Conservation (phyloP, 2,888 invertebrate species). For the Athetis lepigone region DNA sequence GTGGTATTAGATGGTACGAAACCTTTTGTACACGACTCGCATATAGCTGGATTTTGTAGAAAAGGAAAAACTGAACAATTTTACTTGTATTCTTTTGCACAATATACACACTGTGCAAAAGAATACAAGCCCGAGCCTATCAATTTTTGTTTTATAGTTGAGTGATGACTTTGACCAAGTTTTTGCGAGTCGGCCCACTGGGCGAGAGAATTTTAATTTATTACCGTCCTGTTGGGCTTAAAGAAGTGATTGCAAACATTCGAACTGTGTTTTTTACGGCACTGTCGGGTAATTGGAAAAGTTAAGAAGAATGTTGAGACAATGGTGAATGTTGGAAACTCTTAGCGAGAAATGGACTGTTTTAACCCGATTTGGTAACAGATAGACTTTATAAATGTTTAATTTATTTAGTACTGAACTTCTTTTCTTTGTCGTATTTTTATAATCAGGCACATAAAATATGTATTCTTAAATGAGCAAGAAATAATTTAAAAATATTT, state of each 20-base stretch:
- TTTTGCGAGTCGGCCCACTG: constrained; percentile 23
- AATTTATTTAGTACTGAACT: neutral
- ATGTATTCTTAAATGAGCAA: neutral
- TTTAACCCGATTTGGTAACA: constrained; percentile 14
- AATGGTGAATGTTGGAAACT: constrained; percentile 46
- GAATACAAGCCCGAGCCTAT: neutral
- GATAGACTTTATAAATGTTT: constrained; percentile 6
- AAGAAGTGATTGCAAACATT: constrained; percentile 63
- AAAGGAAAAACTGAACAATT: too few species aligned
- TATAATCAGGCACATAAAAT: neutral
- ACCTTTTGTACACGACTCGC: too few species aligned
- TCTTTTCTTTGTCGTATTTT: neutral
- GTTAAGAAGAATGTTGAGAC: constrained; percentile 58
- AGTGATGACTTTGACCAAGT: constrained; percentile 52
- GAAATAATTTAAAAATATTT: neutral
- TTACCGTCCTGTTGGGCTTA: constrained; percentile 60
- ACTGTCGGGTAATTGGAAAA: constrained; percentile 69
- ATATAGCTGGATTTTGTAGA: too few species aligned
- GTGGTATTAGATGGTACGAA: too few species aligned
- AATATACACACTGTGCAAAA: neutral
- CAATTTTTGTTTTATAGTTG: constrained; percentile 30
- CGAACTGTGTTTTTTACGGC: constrained; percentile 64
- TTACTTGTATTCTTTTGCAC: too few species aligned
- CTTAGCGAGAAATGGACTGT: constrained; percentile 17
- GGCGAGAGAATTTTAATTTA: constrained; percentile 67